phyloP scores from a whole-genome alignment of 1,140 invertebrate species.

The Gyrodactylus bullatarudis region DNA sequence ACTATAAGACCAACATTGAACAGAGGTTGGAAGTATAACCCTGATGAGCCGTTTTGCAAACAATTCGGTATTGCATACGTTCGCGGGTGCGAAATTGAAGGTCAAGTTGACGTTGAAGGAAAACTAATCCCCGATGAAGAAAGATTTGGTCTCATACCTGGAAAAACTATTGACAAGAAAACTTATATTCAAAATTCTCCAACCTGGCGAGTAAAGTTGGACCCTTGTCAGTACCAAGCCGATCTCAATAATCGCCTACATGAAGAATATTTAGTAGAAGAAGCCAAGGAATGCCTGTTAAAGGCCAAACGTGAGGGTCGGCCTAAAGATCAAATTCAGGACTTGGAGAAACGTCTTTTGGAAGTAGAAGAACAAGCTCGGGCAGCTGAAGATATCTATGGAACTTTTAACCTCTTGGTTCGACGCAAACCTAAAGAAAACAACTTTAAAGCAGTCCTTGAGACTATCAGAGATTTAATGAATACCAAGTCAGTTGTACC shows the following conservation, averaged over 20 bases:
- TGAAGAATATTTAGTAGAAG: not conserved
- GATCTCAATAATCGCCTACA: constrained; percentile 31
- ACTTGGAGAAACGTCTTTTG: not conserved
- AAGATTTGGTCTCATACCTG: not conserved
- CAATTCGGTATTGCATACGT: constrained; percentile 53
- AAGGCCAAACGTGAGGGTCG: not conserved
- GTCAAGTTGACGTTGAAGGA: constrained; percentile 76
- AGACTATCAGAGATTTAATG: constrained; percentile 90
- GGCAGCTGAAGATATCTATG: constrained; percentile 43
- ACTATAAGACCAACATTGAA: constrained; percentile 46
- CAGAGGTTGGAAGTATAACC: constrained; percentile 29
- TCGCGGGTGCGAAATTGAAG: constrained; percentile 85
- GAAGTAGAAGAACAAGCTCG: not conserved
- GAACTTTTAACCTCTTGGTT: constrained; percentile 86
- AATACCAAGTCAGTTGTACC: constrained; percentile 95
- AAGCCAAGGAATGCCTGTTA: not conserved
- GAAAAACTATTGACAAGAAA: not conserved
- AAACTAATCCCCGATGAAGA: constrained; percentile 29
- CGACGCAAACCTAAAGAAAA: constrained; percentile 91
- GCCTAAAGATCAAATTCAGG: not conserved
- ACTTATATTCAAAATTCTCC: constrained; percentile 17
- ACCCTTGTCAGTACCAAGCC: constrained; percentile 69
- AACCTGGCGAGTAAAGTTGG: constrained; percentile 64
- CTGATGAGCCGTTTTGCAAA: constrained; percentile 16
- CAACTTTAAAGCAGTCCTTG: constrained; percentile 87